These are phyloP conservation scores for Synanthedon vespiformis DNA, from an alignment of 2,888 invertebrate species.

Conservation along the genomic window DNA sequence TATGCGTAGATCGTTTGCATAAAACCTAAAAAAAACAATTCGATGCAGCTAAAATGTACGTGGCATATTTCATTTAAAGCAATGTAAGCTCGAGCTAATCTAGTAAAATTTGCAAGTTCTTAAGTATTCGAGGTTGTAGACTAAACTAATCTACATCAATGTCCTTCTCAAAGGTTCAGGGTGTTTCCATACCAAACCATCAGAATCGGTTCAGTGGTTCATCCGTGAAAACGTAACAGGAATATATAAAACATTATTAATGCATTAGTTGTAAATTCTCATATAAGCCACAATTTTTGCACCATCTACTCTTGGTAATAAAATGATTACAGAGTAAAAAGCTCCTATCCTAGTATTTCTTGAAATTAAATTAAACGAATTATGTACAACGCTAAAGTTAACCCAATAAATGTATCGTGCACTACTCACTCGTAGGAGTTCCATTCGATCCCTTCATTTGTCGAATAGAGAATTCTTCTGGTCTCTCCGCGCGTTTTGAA, in stretches of 20 bases:
- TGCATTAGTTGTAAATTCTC: too few species aligned
- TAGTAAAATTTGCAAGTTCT: not conserved
- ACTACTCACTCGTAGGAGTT: slow-evolving; percentile 68
- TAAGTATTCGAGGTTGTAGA: too few species aligned
- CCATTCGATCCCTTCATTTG: slow-evolving; percentile 89
- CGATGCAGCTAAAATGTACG: too few species aligned
- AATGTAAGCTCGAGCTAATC: not conserved
- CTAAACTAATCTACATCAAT: too few species aligned
- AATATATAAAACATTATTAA: too few species aligned
- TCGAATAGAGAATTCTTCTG: slow-evolving; percentile 83
- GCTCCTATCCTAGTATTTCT: not conserved
- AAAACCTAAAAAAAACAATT: slow-evolving; percentile 64
- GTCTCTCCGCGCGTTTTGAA: slow-evolving; percentile 83
- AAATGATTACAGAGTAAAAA: too few species aligned
- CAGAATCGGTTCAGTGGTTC: too few species aligned
- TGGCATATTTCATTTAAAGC: not conserved
- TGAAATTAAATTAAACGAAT: not conserved
- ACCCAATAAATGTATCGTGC: not conserved
- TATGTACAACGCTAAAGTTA: not conserved
- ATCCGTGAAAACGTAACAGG: too few species aligned
- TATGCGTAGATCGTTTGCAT: slow-evolving; percentile 80
- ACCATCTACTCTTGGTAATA: too few species aligned
- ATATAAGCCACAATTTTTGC: too few species aligned
- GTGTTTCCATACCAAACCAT: too few species aligned
- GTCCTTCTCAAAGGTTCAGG: too few species aligned